A percentile compares a stretch with the other conserved stretches of the same genome.
Evolutionary conservation across 2,888 invertebrate genomes (phyloP).

Genomic region (Apamea monoglypha): DNA sequence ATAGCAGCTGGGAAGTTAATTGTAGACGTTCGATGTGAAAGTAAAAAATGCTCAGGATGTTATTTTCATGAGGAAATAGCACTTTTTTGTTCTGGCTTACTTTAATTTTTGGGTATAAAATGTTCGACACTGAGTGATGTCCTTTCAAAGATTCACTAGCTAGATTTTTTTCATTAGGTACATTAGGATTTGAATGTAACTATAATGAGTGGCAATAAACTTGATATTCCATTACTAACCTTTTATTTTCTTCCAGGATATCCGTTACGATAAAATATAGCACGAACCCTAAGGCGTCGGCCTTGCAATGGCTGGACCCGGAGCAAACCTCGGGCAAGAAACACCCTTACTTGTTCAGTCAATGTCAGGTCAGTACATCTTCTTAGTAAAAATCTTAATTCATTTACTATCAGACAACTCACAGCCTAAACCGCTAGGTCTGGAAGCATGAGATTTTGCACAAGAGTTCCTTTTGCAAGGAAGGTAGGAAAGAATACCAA

Average conservation of each 20-base stretch:
- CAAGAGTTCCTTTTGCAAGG: neutral
- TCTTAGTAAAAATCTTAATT: neutral
- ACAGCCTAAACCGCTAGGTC: too few relatives aligned
- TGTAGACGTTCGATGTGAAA: too few relatives aligned
- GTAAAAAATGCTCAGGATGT: too few relatives aligned
- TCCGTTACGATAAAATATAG: slow-evolving; percentile 93
- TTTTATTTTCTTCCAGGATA: slow-evolving; percentile 80
- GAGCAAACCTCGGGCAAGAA: slow-evolving; percentile 96
- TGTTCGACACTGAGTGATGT: too few relatives aligned
- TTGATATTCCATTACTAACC: neutral
- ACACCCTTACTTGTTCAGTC: slow-evolving; percentile 96
- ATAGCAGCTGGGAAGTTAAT: too few relatives aligned
- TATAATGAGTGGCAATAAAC: neutral
- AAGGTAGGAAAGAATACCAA: neutral
- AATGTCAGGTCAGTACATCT: slow-evolving; percentile 90
- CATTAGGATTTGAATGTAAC: neutral
- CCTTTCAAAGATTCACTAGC: neutral
- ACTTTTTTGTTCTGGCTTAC: too few relatives aligned
- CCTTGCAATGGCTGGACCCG: slow-evolving; percentile 96
- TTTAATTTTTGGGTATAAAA: too few relatives aligned
- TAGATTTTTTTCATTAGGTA: neutral
- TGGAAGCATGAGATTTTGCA: neutral
- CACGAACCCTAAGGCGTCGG: slow-evolving; percentile 94
- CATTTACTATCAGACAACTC: neutral
- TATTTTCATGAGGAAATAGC: too few relatives aligned